Evolutionary conservation across 2,797 vertebrate genomes (phyloP), one percentile per base, ranked within the genome.

Genomic region (Craterocephalus amniculus): DNA sequence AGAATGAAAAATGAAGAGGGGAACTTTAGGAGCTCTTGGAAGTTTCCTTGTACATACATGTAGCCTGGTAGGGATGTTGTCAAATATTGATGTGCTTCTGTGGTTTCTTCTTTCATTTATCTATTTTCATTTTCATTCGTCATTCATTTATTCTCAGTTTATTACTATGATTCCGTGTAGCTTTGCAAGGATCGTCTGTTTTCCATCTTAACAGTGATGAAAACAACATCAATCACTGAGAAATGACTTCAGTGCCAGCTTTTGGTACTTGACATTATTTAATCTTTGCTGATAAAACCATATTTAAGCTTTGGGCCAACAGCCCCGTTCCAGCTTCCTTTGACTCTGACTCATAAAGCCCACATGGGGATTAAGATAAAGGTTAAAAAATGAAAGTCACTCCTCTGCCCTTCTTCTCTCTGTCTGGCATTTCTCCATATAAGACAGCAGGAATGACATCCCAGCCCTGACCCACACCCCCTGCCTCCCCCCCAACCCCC

Each of bases 371-470:
- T 74, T 63, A n/a, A 38, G 16, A 65, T 56, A 18, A 79, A 77
- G 72, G 59, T 79, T 32, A 63, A 69, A 20, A 26, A 70, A 60
- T 57, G 67, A 80, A 74, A 81, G 72, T 81, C 45, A 34, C 58
- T 72, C 65, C 31, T 70, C 34, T 72, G 32, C 38, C 58, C 66
- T 76, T 61, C 58, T 52, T 29, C 16, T 70, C 58, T 67, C 22
- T 52, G 11, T 81, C 63, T 74, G 84, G 67, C 70, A 55, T 51
- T 49, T 66, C 72, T 87, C 72, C 70, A 79, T 66, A 59, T 72
- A 54, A 81, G 76, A 35, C 34, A 57, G 60, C 55, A 38, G n/a
- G 81, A 83, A 68, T 78, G 72, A 78, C 83, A 73, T 83, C 54
- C 81, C 32, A 3, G 67, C 76, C 69, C 58, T 40, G 67, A 79